A percentile compares a stretch with the other conserved stretches of the same genome.
Conservation (phyloP, 2,888 invertebrate genomes). For the Callyntrura sp. region DNA sequence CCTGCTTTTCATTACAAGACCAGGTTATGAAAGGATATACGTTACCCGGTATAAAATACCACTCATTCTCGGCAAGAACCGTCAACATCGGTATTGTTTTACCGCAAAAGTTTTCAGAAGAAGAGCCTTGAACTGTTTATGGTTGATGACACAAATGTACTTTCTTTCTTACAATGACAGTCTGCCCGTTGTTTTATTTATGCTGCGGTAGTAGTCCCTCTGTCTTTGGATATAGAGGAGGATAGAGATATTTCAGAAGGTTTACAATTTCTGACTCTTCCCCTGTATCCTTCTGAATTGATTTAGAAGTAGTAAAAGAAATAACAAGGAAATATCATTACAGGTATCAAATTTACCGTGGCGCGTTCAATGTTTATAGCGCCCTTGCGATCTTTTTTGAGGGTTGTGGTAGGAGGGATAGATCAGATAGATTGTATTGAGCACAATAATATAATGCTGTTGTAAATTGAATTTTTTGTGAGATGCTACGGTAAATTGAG, state of each 20-base stretch:
- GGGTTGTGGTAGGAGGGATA: background rate
- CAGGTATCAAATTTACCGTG: slow-evolving; percentile 36
- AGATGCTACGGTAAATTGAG: slow-evolving; percentile 18
- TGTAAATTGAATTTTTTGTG: slow-evolving; percentile 43
- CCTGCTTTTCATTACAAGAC: too few relatives aligned
- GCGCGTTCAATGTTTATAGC: background rate
- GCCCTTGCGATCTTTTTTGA: background rate
- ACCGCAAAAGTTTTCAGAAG: too few relatives aligned
- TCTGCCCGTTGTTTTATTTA: background rate
- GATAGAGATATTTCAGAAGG: background rate
- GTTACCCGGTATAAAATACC: too few relatives aligned
- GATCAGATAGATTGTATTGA: slow-evolving; percentile 23
- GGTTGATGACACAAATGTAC: background rate
- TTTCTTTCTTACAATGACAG: background rate
- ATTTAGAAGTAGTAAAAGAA: slow-evolving; percentile 13
- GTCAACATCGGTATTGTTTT: too few relatives aligned
- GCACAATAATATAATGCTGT: slow-evolving; percentile 40
- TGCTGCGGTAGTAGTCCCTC: background rate
- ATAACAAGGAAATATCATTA: slow-evolving; percentile 49
- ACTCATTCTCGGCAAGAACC: too few relatives aligned
- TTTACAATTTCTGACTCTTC: background rate
- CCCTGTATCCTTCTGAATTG: slow-evolving; percentile 1
- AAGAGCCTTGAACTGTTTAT: too few relatives aligned
- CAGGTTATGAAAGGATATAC: too few relatives aligned
- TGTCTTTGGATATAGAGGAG: background rate